These are phyloP conservation scores for Cantharis rustica DNA, from an alignment of 2,888 invertebrate species.

Conservation along the genomic window DNA sequence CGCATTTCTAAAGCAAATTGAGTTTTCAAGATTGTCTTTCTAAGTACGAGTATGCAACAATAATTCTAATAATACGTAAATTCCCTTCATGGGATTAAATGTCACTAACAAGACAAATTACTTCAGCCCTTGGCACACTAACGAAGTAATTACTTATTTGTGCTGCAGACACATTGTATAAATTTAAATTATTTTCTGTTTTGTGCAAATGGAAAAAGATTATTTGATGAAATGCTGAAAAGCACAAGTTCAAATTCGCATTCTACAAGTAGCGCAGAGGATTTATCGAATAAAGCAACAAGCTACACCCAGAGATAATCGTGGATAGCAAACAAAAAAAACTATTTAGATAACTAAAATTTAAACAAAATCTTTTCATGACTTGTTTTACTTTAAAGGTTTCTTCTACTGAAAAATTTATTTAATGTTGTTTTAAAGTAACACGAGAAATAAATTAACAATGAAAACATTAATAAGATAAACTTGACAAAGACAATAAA, in stretches of 20 bases:
- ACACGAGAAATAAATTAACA: not conserved
- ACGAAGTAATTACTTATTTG: not conserved
- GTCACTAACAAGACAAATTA: not conserved
- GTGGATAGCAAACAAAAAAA: not conserved
- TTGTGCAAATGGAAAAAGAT: not conserved
- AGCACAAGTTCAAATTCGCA: not conserved
- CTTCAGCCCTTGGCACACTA: not conserved
- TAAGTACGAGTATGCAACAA: not conserved
- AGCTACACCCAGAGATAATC: not conserved
- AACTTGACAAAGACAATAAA: not conserved
- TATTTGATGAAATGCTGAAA: not conserved
- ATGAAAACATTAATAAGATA: not conserved
- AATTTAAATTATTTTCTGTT: not conserved
- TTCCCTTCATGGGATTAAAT: not conserved
- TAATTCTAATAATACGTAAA: not conserved
- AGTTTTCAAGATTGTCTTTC: not conserved
- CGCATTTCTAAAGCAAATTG: not conserved
- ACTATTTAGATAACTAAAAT: not conserved
- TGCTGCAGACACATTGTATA: not conserved
- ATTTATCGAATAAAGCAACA: not conserved
- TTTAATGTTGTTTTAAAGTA: not conserved
- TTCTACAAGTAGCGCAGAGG: not conserved
- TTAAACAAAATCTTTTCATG: not conserved
- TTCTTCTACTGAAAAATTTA: not conserved
- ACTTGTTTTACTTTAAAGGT: not conserved